These are phyloP conservation scores for Sebastes trivittatus DNA, from an alignment of 2,797 vertebrate genomes.

Conservation along the genomic window DNA sequence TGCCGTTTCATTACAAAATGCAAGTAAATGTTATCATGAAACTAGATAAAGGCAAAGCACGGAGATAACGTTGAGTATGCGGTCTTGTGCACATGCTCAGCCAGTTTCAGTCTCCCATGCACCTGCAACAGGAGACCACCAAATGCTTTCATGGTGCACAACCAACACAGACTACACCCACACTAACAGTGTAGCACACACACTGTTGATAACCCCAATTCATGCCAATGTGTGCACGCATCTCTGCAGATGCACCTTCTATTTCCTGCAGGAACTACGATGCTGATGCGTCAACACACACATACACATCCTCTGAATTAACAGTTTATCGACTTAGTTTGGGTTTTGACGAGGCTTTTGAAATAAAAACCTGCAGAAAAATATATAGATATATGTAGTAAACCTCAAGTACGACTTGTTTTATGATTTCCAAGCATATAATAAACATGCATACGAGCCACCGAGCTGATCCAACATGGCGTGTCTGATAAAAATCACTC, in stretches of 20 bases:
- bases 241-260: slow-evolving; percentile 57
- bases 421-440: not conserved
- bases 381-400: not conserved
- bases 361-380: not conserved
- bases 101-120: not conserved
- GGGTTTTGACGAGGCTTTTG: not conserved
- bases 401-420: not conserved
- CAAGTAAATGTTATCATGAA: not conserved
- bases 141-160: slow-evolving; percentile 11
- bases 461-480: not conserved
- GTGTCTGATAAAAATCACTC: not conserved
- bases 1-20: not conserved
- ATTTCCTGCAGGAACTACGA: slow-evolving; percentile 63
- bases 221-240: slow-evolving; percentile 11
- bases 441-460: not conserved
- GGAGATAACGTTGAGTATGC: not conserved
- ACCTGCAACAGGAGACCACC: slow-evolving; percentile 29
- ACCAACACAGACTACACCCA: slow-evolving; percentile 25
- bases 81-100: slow-evolving; percentile 3
- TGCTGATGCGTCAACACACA: not conserved
- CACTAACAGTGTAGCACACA: not conserved
- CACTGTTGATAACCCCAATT: not conserved
- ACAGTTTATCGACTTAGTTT: not conserved
- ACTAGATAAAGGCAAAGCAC: not conserved
- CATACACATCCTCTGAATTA: slow-evolving; percentile 21